Evolutionary conservation across 1,140 invertebrate species (phyloP), one percentile per base, ranked within the genome.

Genomic region (Drosophila obscura): DNA sequence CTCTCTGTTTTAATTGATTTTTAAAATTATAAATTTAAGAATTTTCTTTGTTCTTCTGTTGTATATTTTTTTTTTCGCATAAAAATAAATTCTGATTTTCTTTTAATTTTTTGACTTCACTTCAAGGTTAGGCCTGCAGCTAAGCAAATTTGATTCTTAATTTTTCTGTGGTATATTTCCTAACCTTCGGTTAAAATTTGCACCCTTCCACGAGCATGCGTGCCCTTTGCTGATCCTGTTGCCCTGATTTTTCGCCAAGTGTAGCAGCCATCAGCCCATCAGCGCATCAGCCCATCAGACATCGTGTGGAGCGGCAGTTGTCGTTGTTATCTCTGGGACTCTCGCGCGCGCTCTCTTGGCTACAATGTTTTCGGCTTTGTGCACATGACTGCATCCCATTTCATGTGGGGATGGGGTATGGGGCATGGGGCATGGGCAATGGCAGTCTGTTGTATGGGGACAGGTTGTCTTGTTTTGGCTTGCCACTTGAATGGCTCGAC

Each of bases 401-500:
- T 49, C 63, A 53, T 50, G 50, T 35, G 60, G 46, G 1, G 1
- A 31, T 45, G 26, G 49, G 11, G 43, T n/a, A n/a, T n/a, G n/a
- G n/a, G n/a, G n/a, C n/a, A 19, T 11, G 28, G 39, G 31, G 15
- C 5, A 13, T 5, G 28, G 7, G 53, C 46, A 0, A 13, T 16
- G 1, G 41, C 9, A 13, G 41, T 28, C 39, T 41, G 41, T 31
- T 57, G 59, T 31, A 43, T 55, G 44, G 35, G 60, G 35, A 39
- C 35, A 39, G 35, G 55, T 44, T 71, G 72, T 28, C 69, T 81
- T 87, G 82, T 88, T 87, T 87, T 82, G 83, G 82, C 74, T 82
- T 87, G 83, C 82, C 82, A 88, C 82, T 87, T 88, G 83, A 87
- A 87, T 87, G 83, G 66, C 74, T 88, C 63, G 78, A 88, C 83